These are phyloP conservation scores for Vipera latastei DNA, from an alignment of 2,797 vertebrate genomes.

Conservation along the genomic window DNA sequence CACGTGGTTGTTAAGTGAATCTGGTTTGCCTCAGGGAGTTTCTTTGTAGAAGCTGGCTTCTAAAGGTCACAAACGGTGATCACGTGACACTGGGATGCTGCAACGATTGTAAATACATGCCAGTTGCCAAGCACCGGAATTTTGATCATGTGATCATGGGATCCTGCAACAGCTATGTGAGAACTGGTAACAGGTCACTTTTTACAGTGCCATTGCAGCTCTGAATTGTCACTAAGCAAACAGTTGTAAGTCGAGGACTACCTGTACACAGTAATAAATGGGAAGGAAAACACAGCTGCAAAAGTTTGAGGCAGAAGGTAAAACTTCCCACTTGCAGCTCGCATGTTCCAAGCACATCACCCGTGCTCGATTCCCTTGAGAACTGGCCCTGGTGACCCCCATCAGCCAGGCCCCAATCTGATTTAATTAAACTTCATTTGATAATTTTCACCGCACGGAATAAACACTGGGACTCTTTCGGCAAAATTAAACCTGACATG, in stretches of 20 bases:
- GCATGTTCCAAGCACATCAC: not conserved
- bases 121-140: not conserved
- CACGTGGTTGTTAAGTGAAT: too few relatives aligned
- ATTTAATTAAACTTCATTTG: not conserved
- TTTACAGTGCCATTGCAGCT: not conserved
- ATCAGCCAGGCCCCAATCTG: not conserved
- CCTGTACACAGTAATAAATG: not conserved
- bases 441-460: not conserved
- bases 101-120: not conserved
- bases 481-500: not conserved
- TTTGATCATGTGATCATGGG: not conserved
- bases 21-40: not conserved
- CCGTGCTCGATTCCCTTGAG: not conserved
- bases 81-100: not conserved
- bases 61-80: too few relatives aligned
- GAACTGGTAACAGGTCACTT: not conserved
- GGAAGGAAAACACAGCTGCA: not conserved
- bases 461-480: not conserved
- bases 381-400: not conserved
- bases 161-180: not conserved
- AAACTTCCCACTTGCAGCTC: not conserved
- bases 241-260: not conserved
- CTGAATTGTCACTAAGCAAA: not conserved
- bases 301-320: not conserved
- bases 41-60: not conserved